Evolutionary conservation across 2,888 invertebrate genomes (phyloP).

Genomic region (Philonicus albiceps): DNA sequence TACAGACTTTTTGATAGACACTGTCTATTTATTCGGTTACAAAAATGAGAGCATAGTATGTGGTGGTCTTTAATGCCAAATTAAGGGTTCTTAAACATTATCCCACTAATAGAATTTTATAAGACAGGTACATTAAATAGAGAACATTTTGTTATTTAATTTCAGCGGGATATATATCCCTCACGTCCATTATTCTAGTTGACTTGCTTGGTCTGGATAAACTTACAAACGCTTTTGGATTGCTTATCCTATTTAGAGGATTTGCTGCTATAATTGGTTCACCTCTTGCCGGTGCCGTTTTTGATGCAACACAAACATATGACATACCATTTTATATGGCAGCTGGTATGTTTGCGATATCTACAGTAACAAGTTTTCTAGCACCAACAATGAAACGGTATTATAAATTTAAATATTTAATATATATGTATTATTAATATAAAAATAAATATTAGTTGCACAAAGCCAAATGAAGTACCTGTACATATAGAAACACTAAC

Average conservation of each 20-base stretch:
- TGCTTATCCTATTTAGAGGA: conserved; percentile 94
- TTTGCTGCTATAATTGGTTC: conserved; percentile 90
- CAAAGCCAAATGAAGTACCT: conserved; percentile 68
- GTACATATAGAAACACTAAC: conserved; percentile 76
- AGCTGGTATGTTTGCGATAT: conserved; percentile 83
- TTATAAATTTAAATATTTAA: neutral
- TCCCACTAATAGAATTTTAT: too few relatives aligned
- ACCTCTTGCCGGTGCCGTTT: conserved; percentile 86
- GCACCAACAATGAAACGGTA: conserved; percentile 76
- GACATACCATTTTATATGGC: conserved; percentile 93
- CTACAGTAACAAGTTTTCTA: conserved; percentile 84
- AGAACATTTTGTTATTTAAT: neutral
- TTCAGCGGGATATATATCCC: conserved; percentile 93
- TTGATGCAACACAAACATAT: conserved; percentile 86
- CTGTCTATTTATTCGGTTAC: too few relatives aligned
- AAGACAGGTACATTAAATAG: too few relatives aligned
- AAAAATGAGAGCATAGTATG: too few relatives aligned
- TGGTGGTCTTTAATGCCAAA: too few relatives aligned
- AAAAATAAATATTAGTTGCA: conserved; percentile 47
- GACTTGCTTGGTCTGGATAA: conserved; percentile 95
- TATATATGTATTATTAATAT: neutral
- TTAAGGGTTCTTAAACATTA: too few relatives aligned
- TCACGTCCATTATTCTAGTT: conserved; percentile 97
- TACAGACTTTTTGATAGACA: too few relatives aligned
- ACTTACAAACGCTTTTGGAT: conserved; percentile 95